Conservation (phyloP, 2,113 vertebrate species). For the Coregonus clupeaformis region DNA sequence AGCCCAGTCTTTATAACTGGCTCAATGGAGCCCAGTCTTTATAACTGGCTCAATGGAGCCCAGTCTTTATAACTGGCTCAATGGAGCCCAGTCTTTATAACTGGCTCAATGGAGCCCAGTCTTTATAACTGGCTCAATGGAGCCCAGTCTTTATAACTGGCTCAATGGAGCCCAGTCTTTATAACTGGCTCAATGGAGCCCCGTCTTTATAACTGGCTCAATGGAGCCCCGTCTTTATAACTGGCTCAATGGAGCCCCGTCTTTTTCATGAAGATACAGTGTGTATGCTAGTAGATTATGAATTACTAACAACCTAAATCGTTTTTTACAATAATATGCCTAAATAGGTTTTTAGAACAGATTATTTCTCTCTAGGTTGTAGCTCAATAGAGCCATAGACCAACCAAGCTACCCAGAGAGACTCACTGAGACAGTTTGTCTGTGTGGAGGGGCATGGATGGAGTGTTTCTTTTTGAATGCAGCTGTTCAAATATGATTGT, state of each 20-base stretch:
- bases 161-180: background rate
- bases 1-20: background rate
- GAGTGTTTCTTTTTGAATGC: conserved; percentile 61
- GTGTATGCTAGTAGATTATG: too few relatives aligned
- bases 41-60: too few relatives aligned
- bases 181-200: too few relatives aligned
- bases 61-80: too few relatives aligned
- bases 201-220: background rate
- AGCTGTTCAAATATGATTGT: conserved; percentile 74
- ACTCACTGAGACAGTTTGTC: conserved; percentile 24
- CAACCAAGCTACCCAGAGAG: background rate
- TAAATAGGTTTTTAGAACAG: background rate
- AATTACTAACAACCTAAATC: too few relatives aligned
- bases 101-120: too few relatives aligned
- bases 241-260: too few relatives aligned
- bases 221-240: background rate
- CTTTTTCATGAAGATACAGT: too few relatives aligned
- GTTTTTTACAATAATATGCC: too few relatives aligned
- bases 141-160: background rate
- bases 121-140: background rate
- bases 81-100: too few relatives aligned
- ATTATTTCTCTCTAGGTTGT: background rate
- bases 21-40: background rate
- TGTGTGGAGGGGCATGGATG: conserved; percentile 26
- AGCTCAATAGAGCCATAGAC: background rate